A percentile compares a stretch with the other conserved stretches of the same genome.
phyloP scores from a whole-genome alignment of 2,113 vertebrate species.

The Cyprinus carpio region DNA sequence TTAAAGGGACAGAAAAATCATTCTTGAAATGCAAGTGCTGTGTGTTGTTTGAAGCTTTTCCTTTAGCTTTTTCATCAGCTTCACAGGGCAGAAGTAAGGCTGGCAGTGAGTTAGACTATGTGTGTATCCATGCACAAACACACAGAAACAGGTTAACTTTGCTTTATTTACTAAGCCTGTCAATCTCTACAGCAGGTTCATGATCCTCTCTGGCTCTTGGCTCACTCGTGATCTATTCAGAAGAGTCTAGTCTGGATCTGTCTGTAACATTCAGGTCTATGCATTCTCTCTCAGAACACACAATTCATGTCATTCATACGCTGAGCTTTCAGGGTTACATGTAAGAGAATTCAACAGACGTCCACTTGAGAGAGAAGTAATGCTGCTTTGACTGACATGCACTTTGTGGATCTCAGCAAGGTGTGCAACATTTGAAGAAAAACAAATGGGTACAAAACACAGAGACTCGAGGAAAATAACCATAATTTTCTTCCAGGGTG shows the following conservation, averaged over 20 bases:
- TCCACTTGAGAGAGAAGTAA: slow-evolving; percentile 14
- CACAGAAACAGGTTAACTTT: slow-evolving; percentile 44
- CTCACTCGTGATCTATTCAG: slow-evolving; percentile 17
- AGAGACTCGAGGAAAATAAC: background rate
- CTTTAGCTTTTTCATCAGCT: background rate
- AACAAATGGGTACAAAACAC: background rate
- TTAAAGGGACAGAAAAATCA: background rate
- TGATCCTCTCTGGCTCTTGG: slow-evolving; percentile 12
- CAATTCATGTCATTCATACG: background rate
- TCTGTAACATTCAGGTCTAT: background rate
- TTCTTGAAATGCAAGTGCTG: background rate
- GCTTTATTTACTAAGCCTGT: slow-evolving; percentile 57
- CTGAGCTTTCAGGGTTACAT: background rate
- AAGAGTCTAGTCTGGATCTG: slow-evolving; percentile 11
- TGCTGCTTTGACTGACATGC: slow-evolving; percentile 17
- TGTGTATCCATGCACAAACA: slow-evolving; percentile 47
- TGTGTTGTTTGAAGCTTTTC: background rate
- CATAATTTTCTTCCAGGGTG: slow-evolving; percentile 8
- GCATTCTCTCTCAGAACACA: background rate
- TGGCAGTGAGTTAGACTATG: background rate
- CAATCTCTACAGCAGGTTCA: slow-evolving; percentile 33
- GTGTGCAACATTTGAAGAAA: background rate
- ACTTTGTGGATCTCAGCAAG: slow-evolving; percentile 18
- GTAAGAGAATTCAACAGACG: slow-evolving; percentile 14
- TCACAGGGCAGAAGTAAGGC: slow-evolving; percentile 10